A percentile compares a stretch with the other conserved stretches of the same genome.
phyloP scores from a whole-genome alignment of 2,113 vertebrate species.

The Sigmodon hispidus region DNA sequence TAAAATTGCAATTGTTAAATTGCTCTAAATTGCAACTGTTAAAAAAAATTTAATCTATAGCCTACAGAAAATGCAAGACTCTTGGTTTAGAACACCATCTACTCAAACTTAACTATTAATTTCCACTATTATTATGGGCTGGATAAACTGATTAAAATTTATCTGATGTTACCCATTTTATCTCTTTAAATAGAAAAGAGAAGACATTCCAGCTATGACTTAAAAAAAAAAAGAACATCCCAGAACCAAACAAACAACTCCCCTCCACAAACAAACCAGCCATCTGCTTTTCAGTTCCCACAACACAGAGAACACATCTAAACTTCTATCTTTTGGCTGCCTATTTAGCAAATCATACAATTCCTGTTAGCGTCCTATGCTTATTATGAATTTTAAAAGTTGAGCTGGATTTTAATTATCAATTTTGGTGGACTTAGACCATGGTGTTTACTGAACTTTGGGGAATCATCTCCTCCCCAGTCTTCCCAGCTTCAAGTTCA shows the following conservation, averaged over 20 bases:
- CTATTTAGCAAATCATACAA: background rate
- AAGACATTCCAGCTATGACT: background rate
- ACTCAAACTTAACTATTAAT: background rate
- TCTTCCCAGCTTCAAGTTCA: background rate
- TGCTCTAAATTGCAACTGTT: background rate
- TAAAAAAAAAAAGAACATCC: too few relatives aligned
- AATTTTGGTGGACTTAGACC: background rate
- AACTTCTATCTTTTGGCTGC: background rate
- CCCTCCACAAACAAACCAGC: too few relatives aligned
- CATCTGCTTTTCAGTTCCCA: background rate
- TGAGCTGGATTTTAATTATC: conserved; percentile 28
- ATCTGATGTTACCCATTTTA: background rate
- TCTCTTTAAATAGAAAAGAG: background rate
- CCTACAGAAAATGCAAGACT: background rate
- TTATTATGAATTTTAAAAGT: background rate
- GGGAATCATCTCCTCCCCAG: background rate
- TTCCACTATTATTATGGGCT: background rate
- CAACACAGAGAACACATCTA: background rate
- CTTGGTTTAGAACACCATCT: background rate
- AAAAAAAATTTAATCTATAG: background rate
- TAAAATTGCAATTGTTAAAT: background rate
- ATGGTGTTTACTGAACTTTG: background rate
- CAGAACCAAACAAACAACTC: too few relatives aligned
- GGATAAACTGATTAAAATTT: background rate
- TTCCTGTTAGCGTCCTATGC: background rate